phyloP scores from a whole-genome alignment of 2,797 vertebrate genomes.

The Epinephelus coioides region DNA sequence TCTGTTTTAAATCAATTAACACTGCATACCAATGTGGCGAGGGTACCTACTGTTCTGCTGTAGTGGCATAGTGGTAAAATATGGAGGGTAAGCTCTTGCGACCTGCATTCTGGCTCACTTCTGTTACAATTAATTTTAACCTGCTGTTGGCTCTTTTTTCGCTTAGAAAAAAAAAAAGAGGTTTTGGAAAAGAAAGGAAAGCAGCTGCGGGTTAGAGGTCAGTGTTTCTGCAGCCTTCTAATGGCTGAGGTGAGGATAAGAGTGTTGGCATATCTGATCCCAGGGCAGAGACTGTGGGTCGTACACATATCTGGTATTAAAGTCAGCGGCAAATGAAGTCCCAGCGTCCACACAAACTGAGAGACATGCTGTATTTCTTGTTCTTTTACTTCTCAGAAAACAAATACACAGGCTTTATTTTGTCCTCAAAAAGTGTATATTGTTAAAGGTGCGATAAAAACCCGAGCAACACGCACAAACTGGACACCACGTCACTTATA shows the following conservation, averaged over 20 bases:
- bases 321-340: neutral
- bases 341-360: neutral
- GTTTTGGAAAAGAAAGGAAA: conserved; percentile 23
- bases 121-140: conserved; percentile 23
- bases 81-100: conserved; percentile 35
- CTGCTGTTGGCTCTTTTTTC: conserved; percentile 29
- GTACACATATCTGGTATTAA: conserved; percentile 15
- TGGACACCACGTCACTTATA: neutral
- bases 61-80: conserved; percentile 34
- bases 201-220: conserved; percentile 23
- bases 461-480: neutral
- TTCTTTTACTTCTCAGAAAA: conserved; percentile 8
- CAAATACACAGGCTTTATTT: conserved; percentile 3
- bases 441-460: conserved; percentile 7
- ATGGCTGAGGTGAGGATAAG: conserved; percentile 13
- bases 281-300: conserved; percentile 2
- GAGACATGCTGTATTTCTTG: neutral
- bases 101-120: conserved; percentile 27
- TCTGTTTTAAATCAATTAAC: conserved; percentile 66
- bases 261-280: conserved; percentile 31
- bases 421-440: neutral
- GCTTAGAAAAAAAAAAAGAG: neutral
- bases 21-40: conserved; percentile 37
- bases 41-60: conserved; percentile 33
- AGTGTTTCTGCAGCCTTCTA: conserved; percentile 16